Evolutionary conservation across 2,888 invertebrate species (phyloP).

Genomic region (Agrochola circellaris): DNA sequence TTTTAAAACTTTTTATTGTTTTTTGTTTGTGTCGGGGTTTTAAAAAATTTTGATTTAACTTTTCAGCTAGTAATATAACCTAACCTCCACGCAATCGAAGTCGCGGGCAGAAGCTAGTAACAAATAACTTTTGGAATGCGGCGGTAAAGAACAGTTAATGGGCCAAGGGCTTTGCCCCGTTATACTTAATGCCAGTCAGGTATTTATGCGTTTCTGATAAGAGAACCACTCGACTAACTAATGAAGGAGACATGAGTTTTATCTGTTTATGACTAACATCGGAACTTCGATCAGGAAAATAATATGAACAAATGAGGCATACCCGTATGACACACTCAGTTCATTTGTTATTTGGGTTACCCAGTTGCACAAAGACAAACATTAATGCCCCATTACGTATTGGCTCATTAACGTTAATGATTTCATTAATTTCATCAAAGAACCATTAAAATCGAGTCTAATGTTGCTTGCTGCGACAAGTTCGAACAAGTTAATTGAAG

Average conservation of each 20-base stretch:
- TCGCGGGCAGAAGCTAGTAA: slow-evolving; percentile 11
- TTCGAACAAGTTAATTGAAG: too few species aligned
- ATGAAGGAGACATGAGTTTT: slow-evolving; percentile 64
- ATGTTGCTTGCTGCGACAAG: too few species aligned
- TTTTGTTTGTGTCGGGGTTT: too few species aligned
- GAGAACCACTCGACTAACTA: slow-evolving; percentile 68
- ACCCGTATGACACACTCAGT: slow-evolving; percentile 41
- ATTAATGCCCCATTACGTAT: too few species aligned
- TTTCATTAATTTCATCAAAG: too few species aligned
- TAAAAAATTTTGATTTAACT: too few species aligned
- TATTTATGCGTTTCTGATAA: slow-evolving; percentile 72
- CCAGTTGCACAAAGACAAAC: too few species aligned
- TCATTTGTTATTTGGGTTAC: slow-evolving; percentile 27
- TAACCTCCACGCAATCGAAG: background rate
- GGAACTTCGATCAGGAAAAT: slow-evolving; percentile 47
- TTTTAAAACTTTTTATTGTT: too few species aligned
- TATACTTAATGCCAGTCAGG: slow-evolving; percentile 68
- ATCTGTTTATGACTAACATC: slow-evolving; percentile 56
- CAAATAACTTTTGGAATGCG: slow-evolving; percentile 70
- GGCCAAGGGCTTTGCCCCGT: slow-evolving; percentile 76
- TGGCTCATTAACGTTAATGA: too few species aligned
- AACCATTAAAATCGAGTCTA: too few species aligned
- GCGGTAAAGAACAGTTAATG: slow-evolving; percentile 71
- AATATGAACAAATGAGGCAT: slow-evolving; percentile 45
- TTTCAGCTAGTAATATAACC: too few species aligned